These are phyloP conservation scores for Parasteatoda lunata DNA, from an alignment of 2,888 invertebrate genomes.

Conservation along the genomic window DNA sequence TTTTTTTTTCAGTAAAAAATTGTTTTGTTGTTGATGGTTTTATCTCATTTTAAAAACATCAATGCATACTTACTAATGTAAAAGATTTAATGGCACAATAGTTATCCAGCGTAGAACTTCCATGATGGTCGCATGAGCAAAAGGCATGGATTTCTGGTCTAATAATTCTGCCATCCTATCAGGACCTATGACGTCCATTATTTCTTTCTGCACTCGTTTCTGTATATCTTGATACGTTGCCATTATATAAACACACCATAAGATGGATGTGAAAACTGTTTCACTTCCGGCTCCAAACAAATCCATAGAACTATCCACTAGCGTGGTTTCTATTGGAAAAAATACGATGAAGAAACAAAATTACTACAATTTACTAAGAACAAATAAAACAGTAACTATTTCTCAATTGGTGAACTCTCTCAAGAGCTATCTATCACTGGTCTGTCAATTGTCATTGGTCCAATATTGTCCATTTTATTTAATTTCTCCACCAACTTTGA, in stretches of 20 bases:
- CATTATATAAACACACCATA: constrained; percentile 77
- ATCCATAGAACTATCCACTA: background rate
- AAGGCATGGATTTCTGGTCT: constrained; percentile 83
- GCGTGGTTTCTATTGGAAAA: background rate
- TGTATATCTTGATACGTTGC: constrained; percentile 79
- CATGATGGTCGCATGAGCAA: constrained; percentile 84
- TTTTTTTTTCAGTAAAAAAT: no score
- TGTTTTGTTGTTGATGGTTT: no score
- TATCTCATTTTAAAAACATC: no score
- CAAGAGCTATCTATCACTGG: no score
- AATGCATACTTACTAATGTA: constrained; percentile 42
- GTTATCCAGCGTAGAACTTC: constrained; percentile 85
- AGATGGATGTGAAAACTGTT: constrained; percentile 39
- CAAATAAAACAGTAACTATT: no score
- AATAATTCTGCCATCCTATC: constrained; percentile 77
- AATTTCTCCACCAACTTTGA: no score
- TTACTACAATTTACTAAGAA: no score
- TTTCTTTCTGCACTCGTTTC: constrained; percentile 78
- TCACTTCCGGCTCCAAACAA: background rate
- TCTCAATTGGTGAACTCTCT: no score
- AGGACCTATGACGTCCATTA: constrained; percentile 79
- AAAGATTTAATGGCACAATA: constrained; percentile 61
- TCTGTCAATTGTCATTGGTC: no score
- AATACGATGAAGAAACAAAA: background rate
- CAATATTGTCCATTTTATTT: no score